phyloP scores from a whole-genome alignment of 2,797 vertebrate species.

The Pseudomugil gertrudae region DNA sequence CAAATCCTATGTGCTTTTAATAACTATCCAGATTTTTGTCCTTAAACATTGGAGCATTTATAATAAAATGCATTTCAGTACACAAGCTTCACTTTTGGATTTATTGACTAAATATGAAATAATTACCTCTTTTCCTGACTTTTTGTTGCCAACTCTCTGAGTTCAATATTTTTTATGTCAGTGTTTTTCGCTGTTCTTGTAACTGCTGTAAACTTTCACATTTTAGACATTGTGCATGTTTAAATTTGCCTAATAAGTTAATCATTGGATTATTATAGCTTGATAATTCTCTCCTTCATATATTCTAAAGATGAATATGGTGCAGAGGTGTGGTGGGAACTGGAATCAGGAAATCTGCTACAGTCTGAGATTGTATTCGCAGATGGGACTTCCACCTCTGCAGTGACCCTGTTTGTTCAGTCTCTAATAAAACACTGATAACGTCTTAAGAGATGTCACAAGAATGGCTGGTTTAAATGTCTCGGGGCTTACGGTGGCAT shows the following conservation, averaged over 20 bases:
- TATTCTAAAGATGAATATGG: background rate
- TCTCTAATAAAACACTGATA: conserved; percentile 2
- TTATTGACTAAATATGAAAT: background rate
- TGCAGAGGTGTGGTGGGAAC: background rate
- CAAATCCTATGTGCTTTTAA: background rate
- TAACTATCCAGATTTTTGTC: background rate
- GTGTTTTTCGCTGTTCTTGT: background rate
- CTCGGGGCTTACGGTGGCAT: conserved; percentile 8
- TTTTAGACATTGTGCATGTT: no score
- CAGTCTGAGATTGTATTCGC: background rate
- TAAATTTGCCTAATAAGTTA: background rate
- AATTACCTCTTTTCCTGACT: background rate
- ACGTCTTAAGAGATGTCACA: conserved; percentile 12
- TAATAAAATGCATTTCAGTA: background rate
- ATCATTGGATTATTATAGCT: background rate
- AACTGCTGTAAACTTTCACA: background rate
- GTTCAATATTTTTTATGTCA: background rate
- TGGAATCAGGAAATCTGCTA: conserved; percentile 8
- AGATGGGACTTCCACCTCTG: background rate
- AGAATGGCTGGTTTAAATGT: conserved; percentile 17
- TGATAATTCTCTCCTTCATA: background rate
- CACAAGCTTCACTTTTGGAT: background rate
- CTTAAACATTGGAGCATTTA: no score
- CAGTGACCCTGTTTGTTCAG: conserved; percentile 7
- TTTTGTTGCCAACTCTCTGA: background rate